Evolutionary conservation across 2,113 vertebrate species (phyloP).

Genomic region (Cervus canadensis): DNA sequence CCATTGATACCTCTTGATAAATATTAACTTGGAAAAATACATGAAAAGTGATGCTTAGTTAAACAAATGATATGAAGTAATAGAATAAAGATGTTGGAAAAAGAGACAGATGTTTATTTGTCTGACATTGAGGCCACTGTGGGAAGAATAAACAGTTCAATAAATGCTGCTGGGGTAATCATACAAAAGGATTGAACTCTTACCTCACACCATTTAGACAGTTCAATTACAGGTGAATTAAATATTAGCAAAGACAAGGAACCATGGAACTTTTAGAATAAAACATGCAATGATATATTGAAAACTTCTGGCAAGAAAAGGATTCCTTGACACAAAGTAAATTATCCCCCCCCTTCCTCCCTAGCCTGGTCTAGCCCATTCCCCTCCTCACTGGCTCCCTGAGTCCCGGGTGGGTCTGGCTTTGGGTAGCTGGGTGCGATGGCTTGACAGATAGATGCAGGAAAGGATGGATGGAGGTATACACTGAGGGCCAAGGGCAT

Average conservation of each 20-base stretch:
- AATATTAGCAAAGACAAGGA: neutral
- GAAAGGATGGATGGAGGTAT: neutral
- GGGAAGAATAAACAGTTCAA: neutral
- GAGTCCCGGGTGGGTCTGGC: neutral
- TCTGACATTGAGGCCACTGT: neutral
- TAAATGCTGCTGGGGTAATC: neutral
- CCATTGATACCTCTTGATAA: neutral
- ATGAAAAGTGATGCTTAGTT: neutral
- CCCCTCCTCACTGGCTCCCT: neutral
- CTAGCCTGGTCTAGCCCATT: neutral
- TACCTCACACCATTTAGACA: neutral
- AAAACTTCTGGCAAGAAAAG: neutral
- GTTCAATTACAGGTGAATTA: neutral
- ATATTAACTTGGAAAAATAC: neutral
- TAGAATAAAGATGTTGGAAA: neutral
- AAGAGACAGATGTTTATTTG: neutral
- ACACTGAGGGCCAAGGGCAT: neutral
- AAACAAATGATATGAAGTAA: neutral
- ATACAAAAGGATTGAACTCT: neutral
- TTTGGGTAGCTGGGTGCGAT: neutral
- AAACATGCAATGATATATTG: neutral
- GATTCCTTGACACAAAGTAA: neutral
- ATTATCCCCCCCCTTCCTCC: neutral
- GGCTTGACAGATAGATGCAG: neutral
- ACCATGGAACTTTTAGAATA: neutral